Percentiles rank a stretch among this genome's conserved stretches.
Conservation (phyloP, 2,797 vertebrate species). For the Enteromius thamalakanensis region DNA sequence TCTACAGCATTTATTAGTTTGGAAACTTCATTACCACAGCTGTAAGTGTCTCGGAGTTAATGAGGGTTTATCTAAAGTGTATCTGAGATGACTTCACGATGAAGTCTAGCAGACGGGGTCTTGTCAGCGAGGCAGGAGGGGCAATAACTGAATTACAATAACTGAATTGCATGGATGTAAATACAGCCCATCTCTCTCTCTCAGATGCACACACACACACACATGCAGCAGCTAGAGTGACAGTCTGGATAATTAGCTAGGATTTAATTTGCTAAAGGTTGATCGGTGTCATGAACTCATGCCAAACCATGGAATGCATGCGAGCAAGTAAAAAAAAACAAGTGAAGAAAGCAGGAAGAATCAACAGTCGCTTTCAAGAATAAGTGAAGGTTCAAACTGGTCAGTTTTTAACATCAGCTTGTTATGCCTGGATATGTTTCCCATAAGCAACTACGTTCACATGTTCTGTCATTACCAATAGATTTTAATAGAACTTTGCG, state of each 20-base stretch:
- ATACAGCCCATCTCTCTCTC: conserved; percentile 23
- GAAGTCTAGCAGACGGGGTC: conserved; percentile 24
- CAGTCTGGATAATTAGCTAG: conserved; percentile 73
- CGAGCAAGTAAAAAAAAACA: conserved; percentile 26
- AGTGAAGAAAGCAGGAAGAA: background rate
- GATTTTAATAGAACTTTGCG: background rate
- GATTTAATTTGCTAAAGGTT: conserved; percentile 71
- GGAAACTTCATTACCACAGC: background rate
- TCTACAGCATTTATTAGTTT: background rate
- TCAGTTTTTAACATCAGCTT: background rate
- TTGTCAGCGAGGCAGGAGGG: conserved; percentile 4
- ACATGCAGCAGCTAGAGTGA: conserved; percentile 61
- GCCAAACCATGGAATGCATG: conserved; percentile 33
- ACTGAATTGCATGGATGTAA: conserved; percentile 26
- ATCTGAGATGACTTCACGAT: conserved; percentile 21
- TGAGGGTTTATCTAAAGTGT: conserved; percentile 32
- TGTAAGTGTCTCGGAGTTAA: background rate
- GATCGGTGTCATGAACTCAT: conserved; percentile 58
- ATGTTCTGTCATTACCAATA: background rate
- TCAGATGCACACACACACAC: background rate
- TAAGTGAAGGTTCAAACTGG: background rate
- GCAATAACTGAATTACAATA: conserved; percentile 33
- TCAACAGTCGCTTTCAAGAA: background rate
- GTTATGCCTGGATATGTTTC: background rate
- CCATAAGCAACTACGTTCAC: background rate